A percentile compares a stretch with the other conserved stretches of the same genome.
Conservation (phyloP, 2,113 vertebrate species). For the Pteruthius melanotis region DNA sequence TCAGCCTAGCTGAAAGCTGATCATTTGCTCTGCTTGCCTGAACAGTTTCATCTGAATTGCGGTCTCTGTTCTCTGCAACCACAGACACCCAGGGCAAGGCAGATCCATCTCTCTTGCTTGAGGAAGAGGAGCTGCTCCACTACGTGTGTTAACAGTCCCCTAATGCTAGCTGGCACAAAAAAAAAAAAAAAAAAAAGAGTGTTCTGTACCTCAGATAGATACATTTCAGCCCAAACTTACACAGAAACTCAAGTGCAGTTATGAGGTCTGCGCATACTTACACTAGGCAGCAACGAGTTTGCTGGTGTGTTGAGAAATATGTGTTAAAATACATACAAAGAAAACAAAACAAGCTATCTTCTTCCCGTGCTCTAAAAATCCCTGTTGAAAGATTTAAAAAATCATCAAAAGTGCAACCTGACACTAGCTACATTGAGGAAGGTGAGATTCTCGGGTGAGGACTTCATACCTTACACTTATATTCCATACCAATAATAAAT, state of each 20-base stretch:
- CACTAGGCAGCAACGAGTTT: not conserved
- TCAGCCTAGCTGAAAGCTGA: not conserved
- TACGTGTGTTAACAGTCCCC: accelerated
- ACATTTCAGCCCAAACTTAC: not conserved
- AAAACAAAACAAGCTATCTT: not conserved
- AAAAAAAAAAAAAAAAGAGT: not conserved
- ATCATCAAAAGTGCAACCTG: not conserved
- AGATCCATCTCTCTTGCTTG: not conserved
- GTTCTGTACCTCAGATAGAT: not conserved
- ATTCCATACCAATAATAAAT: not conserved
- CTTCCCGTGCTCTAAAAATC: not conserved
- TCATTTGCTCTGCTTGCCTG: not conserved
- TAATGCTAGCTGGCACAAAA: not conserved
- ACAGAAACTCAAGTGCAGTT: not conserved
- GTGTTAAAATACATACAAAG: not conserved
- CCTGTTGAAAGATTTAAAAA: not conserved
- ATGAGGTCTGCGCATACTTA: accelerated
- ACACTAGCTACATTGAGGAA: not conserved
- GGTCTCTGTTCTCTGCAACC: not conserved
- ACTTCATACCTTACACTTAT: not conserved
- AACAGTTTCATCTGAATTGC: not conserved
- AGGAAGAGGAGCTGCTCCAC: not conserved
- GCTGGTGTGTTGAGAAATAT: not conserved
- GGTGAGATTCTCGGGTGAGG: not conserved
- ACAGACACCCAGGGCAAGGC: not conserved